Evolutionary conservation across 2,888 invertebrate species (phyloP), one percentile per base, ranked within the genome.

Genomic region (Plutella xylostella): DNA sequence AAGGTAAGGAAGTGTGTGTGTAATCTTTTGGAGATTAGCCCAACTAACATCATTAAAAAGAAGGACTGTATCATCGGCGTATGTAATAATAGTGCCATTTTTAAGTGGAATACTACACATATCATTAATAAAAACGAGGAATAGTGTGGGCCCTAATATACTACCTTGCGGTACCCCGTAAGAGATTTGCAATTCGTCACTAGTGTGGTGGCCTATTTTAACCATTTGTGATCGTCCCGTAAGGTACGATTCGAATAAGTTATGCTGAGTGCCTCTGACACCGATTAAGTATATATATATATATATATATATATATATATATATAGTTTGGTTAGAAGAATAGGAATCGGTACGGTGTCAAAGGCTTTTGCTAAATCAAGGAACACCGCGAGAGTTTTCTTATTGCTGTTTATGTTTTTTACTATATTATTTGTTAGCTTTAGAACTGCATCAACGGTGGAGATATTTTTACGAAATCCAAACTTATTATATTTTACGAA

Each of bases 401-500:
- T 25, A 15, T 11, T 15, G 2, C 17, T 18, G n/a, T 41, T 41
- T 38, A 38, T 11, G 12, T 38, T 15, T 19, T 38, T 18, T 9
- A 34, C 17, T 34, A 34, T 6, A 34, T 9, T 14, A 17, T 34
- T 34, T 17, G 34, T 34, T 4, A 34, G 7, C 15, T 14, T 2
- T 9, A 34, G 17, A 7, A 38, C 9, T 4, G 41, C 41, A 17
- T 41, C 28, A 3, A 9, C 15, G 9, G 18, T 41, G 18, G 25
- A 28, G 11, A 11, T 15, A 17, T 30, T 9, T 25, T 15, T 25
- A 17, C 41, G 41, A 19, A 41, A 41, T 2, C 41, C 41, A 28
- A 28, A 41, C 15, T 41, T 25, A 6, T 41, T 39, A 22, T 39
- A 39, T 12, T 41, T 30, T 41, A 41, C 14, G 41, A 30, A 30